Base-by-base conservation (phyloP, 2,888 invertebrate species). In the Heliconius hortense region DNA sequence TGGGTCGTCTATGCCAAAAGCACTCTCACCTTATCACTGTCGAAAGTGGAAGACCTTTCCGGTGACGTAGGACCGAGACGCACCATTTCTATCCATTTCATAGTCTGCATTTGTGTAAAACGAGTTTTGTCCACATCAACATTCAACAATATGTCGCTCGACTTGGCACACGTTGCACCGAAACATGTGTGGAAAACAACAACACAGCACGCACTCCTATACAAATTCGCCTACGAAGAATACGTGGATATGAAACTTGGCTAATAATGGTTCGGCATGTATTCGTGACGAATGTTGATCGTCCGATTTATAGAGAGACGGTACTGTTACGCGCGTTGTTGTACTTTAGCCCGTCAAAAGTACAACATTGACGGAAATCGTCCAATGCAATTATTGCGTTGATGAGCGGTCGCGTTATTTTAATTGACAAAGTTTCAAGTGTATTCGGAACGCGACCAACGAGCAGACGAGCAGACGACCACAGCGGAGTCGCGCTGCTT, bases 31-130 rank as follows among this genome's bases (percentile, higher is more conserved):
- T 92, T 88, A 81, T 91, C 90, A 81, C 76, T 84, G 84, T 92
- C 90, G 87, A 87, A 92, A 86, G 87, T 84, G 79, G 89, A 84
- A 83, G 89, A 84, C 84, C 87, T 87, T 82, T 89, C 90, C 85
- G 80, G 80, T 74, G 84, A 80, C 77, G 84, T 80, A 24, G 91
- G 89, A 76, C 90, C 91, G 79, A 93, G 89, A 78, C 89, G 89
- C 84, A 93, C 92, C 93, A 93, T 92, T 82, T 93, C 93, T 87
- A 92, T 92, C 89, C 90, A 93, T 85, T 92, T 93, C 85, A 93
- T 89, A 83, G 92, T 89, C 86, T 92, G 91, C 92, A 93, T 93
- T 84, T 85, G 84, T 79, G 75, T 78, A 35, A 62, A 71, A 73
- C 71, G 64, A 73, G 76, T 80, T 72, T 8, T 77, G 59, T 80